Base-by-base conservation (phyloP, 2,888 invertebrate species). In the Sipunculus nudus region DNA sequence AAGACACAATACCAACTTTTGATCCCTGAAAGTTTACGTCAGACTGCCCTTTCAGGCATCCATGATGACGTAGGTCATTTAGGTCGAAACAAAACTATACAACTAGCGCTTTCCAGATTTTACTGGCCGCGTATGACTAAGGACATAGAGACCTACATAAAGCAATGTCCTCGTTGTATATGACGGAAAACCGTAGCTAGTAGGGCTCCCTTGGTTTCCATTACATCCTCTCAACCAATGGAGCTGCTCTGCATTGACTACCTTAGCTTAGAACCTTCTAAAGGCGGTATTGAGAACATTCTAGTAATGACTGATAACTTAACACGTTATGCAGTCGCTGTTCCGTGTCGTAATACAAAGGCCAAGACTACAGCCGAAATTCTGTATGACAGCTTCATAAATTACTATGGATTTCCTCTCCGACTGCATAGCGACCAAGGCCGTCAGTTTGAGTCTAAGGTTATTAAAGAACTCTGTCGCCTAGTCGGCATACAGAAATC, bases 271-370 rank as follows among this genome's bases (percentile, higher is more conserved):
- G 65, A 69, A 19, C 31, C 23, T 28, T 47, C 58, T 1, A 61
- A 40, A 32, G 60, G 58, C 13, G 60, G 60, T 8, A 35, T 46
- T 28, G 59, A 57, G 28, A 39, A 67, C 48, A 53, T 65, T 25
- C 38, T 69, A 21, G 61, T 69, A 2, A 59, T 67, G 13, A 69
- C 65, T 0, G 63, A 69, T 31, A 54, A 58, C 31, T 68, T 64
- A 32, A 70, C 62, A 3, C 43, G 55, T n/a, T 68, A 63, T 49
- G 56, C 61, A 1, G 23, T 59, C 13, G 61, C 67, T 2, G 40
- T 64, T 10, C 62, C 66, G 5, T 60, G 56, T 25, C 31, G 49
- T 21, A 64, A 68, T 19, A 58, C 62, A 40, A 48, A 52, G 8
- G 65, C 66, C 1, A 29, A 40, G 3, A 62, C 61, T 16, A 61